These are phyloP conservation scores for Cebidichthys violaceus DNA, from an alignment of 2,113 vertebrate species.

Conservation along the genomic window DNA sequence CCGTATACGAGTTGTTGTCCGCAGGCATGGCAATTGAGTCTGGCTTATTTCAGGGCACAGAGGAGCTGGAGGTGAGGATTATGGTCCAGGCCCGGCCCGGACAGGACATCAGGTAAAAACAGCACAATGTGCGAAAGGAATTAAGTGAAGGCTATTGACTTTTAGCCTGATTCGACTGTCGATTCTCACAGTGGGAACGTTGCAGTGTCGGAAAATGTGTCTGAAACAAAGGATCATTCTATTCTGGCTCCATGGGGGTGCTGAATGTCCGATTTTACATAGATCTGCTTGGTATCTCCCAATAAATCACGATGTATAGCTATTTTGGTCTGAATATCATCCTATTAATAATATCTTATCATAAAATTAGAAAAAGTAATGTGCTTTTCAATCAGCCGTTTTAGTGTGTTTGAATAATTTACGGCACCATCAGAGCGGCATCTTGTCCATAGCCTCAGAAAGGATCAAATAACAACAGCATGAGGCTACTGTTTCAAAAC, in stretches of 20 bases:
- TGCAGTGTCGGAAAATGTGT: neutral
- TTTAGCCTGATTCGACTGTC: neutral
- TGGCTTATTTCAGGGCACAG: conserved; percentile 90
- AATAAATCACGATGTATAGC: neutral
- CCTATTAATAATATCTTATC: neutral
- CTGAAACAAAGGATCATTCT: neutral
- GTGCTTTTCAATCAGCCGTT: neutral
- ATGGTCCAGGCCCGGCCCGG: conserved; percentile 97
- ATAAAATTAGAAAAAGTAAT: neutral
- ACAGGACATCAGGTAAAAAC: conserved; percentile 94
- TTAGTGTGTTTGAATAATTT: neutral
- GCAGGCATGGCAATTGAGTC: neutral
- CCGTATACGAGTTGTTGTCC: neutral
- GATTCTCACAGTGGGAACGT: neutral
- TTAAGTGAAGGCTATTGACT: neutral
- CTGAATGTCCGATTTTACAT: neutral
- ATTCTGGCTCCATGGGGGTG: neutral
- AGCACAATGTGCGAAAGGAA: neutral
- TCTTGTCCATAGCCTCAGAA: neutral
- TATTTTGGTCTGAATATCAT: neutral
- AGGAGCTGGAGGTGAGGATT: conserved; percentile 98
- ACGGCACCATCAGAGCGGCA: neutral
- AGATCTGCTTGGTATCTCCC: neutral
- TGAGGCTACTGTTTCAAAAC: too few relatives aligned
- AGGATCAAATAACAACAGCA: neutral